Percentiles rank a stretch among this genome's conserved stretches.
Conservation (phyloP, 2,888 invertebrate species). For the Morpho deidamia region DNA sequence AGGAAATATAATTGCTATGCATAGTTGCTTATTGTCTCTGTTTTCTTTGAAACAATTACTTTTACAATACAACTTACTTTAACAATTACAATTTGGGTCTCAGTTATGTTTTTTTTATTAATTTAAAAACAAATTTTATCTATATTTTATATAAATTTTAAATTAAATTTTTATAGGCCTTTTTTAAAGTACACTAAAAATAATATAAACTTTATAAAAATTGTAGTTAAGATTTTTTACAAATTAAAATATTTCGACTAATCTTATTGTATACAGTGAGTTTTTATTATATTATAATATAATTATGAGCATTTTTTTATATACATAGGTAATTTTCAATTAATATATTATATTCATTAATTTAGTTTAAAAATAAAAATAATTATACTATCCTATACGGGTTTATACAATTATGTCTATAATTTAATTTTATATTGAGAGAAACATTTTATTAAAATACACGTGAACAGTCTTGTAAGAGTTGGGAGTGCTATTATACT, state of each 20-base stretch:
- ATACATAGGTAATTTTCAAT: slow-evolving; percentile 16
- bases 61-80: not conserved
- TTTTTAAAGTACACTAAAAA: not conserved
- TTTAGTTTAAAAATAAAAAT: slow-evolving; percentile 24
- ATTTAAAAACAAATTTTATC: too few species aligned
- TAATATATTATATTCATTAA: slow-evolving; percentile 13
- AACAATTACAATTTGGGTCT: too few species aligned
- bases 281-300: not conserved
- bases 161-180: too few species aligned
- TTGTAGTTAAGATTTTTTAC: too few species aligned
- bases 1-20: slow-evolving; percentile 10
- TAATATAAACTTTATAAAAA: not conserved
- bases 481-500: too few species aligned
- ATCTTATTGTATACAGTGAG: not conserved
- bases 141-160: not conserved
- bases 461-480: too few species aligned
- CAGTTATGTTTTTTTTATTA: too few species aligned
- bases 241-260: too few species aligned
- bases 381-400: slow-evolving; percentile 11
- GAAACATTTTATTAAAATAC: slow-evolving; percentile 24
- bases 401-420: slow-evolving; percentile 17
- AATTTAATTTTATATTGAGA: slow-evolving; percentile 31
- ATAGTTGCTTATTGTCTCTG: slow-evolving; percentile 36
- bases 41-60: slow-evolving; percentile 23
- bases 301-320: slow-evolving; percentile 20